phyloP scores from a whole-genome alignment of 1,140 invertebrate species.

The Drosophila nigromelanica region DNA sequence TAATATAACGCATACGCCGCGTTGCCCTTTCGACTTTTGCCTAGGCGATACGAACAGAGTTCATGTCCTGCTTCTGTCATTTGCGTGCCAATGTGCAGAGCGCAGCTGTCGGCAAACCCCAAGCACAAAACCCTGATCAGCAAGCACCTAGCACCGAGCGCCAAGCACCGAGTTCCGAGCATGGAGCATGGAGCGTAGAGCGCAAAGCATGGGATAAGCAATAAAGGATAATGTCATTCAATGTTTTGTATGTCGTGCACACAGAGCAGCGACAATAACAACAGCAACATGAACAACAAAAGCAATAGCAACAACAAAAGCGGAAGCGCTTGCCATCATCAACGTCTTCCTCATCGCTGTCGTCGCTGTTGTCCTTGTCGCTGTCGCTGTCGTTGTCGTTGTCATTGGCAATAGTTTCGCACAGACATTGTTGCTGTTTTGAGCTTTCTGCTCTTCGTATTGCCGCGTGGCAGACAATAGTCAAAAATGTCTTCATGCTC shows the following conservation, averaged over 20 bases:
- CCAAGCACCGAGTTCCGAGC: slow-evolving; percentile 2
- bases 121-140: slow-evolving; percentile 10
- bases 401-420: slow-evolving; percentile 76
- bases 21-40: slow-evolving; percentile 79
- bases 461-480: slow-evolving; percentile 69
- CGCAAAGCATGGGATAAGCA: slow-evolving; percentile 77
- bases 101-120: slow-evolving; percentile 55
- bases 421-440: slow-evolving; percentile 71
- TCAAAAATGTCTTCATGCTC: slow-evolving; percentile 81
- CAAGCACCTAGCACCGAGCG: slow-evolving; percentile 3
- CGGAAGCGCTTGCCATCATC: slow-evolving; percentile 79
- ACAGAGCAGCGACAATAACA: slow-evolving; percentile 38
- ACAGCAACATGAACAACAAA: slow-evolving; percentile 31
- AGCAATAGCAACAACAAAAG: slow-evolving; percentile 41
- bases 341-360: slow-evolving; percentile 64
- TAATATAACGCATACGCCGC: slow-evolving; percentile 78
- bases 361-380: slow-evolving; percentile 12
- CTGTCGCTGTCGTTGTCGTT: slow-evolving; percentile 40
- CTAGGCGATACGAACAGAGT: slow-evolving; percentile 28
- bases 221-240: slow-evolving; percentile 83
- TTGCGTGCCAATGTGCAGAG: slow-evolving; percentile 64
- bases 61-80: slow-evolving; percentile 28
- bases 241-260: slow-evolving; percentile 75
- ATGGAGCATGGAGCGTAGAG: slow-evolving; percentile 23
- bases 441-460: slow-evolving; percentile 39